Evolutionary conservation across 2,888 invertebrate genomes (phyloP), one percentile per base, ranked within the genome.

Genomic region (Drosophila mimica): DNA sequence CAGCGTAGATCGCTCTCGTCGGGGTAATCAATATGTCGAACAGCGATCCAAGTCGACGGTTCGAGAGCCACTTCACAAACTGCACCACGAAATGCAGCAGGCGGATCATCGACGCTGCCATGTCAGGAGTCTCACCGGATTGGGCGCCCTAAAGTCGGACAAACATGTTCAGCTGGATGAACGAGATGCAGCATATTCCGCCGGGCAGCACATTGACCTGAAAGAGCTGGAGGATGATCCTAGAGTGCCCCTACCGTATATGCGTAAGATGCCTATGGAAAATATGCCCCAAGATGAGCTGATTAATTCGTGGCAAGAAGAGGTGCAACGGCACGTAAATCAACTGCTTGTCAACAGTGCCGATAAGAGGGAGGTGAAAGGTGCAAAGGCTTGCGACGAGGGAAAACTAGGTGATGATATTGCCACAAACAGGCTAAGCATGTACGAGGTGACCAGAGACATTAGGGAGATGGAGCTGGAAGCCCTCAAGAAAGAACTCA

Each of bases 31-130:
- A 2, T 3, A 28, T 0, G 9, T 4, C 4, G 15, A 15, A 4
- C 43, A 28, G n/a, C 74, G 79, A 0, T 76, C 79, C 11, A 68
- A 40, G 25, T 76, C 76, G 3, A n/a, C 3, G 46, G 13, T 64
- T 0, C 63, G 67, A n/a, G 60, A 79, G 5, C 15, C 48, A 5
- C 31, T 2, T 0, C 0, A 17, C 2, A 33, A 8, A 11, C 8
- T 3, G 11, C 43, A 20, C 15, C 3, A 51, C n/a, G 20, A 11
- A 8, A 38, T 46, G 3, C 34, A 34, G 20, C 40, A 33, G 28
- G 8, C 43, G 8, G 52, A 48, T 15, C 2, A 8, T 20, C 48
- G 34, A n/a, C 30, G 11, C 8, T 28, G 15, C 17, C 7, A 6
- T 4, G 7, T 30, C 15, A 62, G 0, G 31, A 30, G 54, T 2